Conservation (phyloP, 2,888 invertebrate genomes). For the Apamea epomidion region DNA sequence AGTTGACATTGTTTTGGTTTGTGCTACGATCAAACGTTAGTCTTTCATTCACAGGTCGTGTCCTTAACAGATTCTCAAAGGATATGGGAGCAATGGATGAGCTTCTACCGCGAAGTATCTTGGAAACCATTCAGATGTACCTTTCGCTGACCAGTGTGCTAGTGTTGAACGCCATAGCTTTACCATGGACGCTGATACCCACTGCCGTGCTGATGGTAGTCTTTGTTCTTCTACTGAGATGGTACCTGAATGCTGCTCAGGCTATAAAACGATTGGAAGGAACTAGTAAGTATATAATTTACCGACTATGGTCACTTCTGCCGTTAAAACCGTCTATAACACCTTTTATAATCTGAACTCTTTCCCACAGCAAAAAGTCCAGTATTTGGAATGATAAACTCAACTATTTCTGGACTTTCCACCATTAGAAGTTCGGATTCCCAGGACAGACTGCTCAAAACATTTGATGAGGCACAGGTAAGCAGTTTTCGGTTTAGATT, state of each 20-base stretch:
- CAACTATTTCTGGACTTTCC: slow-evolving; percentile 93
- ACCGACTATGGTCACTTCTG: too few relatives aligned
- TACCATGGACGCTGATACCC: slow-evolving; percentile 85
- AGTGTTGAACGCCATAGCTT: slow-evolving; percentile 82
- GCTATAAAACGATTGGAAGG: slow-evolving; percentile 94
- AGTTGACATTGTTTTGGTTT: background rate
- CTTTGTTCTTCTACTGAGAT: slow-evolving; percentile 91
- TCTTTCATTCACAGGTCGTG: slow-evolving; percentile 83
- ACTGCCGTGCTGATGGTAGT: slow-evolving; percentile 84
- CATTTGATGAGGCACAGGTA: slow-evolving; percentile 91
- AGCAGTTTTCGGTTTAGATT: slow-evolving; percentile 3
- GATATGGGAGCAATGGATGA: slow-evolving; percentile 96
- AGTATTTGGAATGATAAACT: slow-evolving; percentile 94
- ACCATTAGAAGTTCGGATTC: slow-evolving; percentile 94
- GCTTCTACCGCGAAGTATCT: slow-evolving; percentile 91
- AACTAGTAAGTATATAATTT: slow-evolving; percentile 88
- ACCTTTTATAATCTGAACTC: slow-evolving; percentile 18
- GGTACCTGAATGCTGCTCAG: slow-evolving; percentile 94
- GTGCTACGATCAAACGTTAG: background rate
- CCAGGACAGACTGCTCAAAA: slow-evolving; percentile 90
- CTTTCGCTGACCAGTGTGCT: slow-evolving; percentile 81
- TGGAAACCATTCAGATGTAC: slow-evolving; percentile 91
- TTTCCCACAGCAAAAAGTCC: slow-evolving; percentile 93
- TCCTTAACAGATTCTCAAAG: slow-evolving; percentile 95
- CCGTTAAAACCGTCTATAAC: background rate